Evolutionary conservation across 2,797 vertebrate species (phyloP).

Genomic region (Discoglossus pictus): DNA sequence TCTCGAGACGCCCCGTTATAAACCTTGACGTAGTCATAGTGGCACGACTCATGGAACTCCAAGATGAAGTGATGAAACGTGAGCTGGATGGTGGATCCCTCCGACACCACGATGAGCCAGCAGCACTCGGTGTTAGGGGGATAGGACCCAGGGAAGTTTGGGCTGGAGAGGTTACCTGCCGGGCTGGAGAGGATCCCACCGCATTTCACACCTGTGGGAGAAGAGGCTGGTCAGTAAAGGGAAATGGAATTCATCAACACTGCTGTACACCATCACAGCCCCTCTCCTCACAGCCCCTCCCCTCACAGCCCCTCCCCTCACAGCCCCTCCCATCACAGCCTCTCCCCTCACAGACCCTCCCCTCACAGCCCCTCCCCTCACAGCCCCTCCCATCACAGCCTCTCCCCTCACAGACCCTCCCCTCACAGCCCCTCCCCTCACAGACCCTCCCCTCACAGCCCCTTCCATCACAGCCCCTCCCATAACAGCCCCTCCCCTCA

Average conservation of each 20-base stretch:
- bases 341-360: too few relatives aligned
- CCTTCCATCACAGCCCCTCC: too few relatives aligned
- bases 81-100: constrained; percentile 90
- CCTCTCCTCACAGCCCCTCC: too few relatives aligned
- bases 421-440: too few relatives aligned
- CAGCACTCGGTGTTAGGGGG: constrained; percentile 89
- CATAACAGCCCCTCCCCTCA: too few relatives aligned
- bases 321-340: too few relatives aligned
- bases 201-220: constrained; percentile 87
- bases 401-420: too few relatives aligned
- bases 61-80: constrained; percentile 91
- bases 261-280: too few relatives aligned
- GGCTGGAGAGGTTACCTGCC: constrained; percentile 90
- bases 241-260: constrained; percentile 8
- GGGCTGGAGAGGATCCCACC: constrained; percentile 91
- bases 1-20: constrained; percentile 89
- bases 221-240: constrained; percentile 8
- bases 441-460: too few relatives aligned
- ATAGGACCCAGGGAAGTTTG: constrained; percentile 91
- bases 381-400: too few relatives aligned
- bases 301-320: too few relatives aligned
- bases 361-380: too few relatives aligned
- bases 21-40: constrained; percentile 94
- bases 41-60: constrained; percentile 84
- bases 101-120: constrained; percentile 94